Base-by-base conservation (phyloP, 2,888 invertebrate species). In the Busseola fusca region DNA sequence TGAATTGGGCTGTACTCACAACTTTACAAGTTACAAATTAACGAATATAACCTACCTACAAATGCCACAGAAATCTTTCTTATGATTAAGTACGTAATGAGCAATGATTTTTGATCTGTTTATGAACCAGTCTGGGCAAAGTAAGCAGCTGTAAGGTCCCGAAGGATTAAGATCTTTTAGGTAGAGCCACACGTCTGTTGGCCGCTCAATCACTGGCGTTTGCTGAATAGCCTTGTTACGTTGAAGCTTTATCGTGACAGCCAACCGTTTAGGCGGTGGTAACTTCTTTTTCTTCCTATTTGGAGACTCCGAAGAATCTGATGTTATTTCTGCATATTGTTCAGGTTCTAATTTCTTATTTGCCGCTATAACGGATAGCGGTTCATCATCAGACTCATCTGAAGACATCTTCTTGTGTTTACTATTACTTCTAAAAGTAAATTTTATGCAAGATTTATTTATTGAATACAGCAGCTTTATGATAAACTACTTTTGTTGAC, bases 41-140 rank as follows among this genome's bases (percentile, higher is more conserved):
- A 16, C 40, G n/a, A 27, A 37, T 27, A 14, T 40, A 18, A 37
- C 27, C 37, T 25, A 95, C 96, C 95, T 93, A 88, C 96, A 96
- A 72, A 96, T 95, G 14, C 96, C 95, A 87, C 96, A 96, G 80
- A 92, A 96, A 78, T 95, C 95, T 83, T 95, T 96, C 73, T 93
- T 94, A 71, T 96, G 96, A 81, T 96, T 95, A n/a, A 96, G 83
- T n/a, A 95, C 89, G 83, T 96, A 96, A 75, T 96, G 96, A 52
- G 96, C 84, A 12, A 95, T 89, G 66, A 96, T 90, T 90, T 96
- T 96, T 1, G 93, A 86, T 70, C 92, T 91, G 75, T 95, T 96
- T 71, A 95, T 93, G 74, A 96, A 96, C 94, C 96, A 96, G 72
- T 95, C 95, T 1, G 93, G 77, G 75, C 96, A 96, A 30, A 96